Percentiles rank a stretch among this genome's conserved stretches.
phyloP scores from a whole-genome alignment of 2,888 invertebrate species.

The Melinaea menophilus region DNA sequence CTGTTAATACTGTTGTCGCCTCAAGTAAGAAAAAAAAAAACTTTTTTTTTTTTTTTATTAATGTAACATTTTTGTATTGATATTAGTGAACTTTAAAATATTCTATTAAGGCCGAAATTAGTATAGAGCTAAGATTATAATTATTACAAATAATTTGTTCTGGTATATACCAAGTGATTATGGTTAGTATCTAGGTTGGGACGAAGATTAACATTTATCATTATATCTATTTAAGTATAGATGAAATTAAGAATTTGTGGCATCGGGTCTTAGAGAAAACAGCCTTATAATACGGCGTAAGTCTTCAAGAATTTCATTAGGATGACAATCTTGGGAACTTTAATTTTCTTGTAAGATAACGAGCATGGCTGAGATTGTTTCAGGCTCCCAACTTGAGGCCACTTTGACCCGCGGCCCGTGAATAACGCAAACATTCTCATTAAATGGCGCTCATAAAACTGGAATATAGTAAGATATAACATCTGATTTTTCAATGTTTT shows the following conservation, averaged over 20 bases:
- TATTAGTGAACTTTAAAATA: neutral
- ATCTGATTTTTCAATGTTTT: neutral
- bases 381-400: slow-evolving; percentile 57
- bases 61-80: too few species aligned
- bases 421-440: slow-evolving; percentile 65
- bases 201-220: slow-evolving; percentile 21
- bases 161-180: neutral
- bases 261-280: slow-evolving; percentile 21
- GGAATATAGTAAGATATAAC: slow-evolving; percentile 44
- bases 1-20: too few species aligned
- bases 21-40: too few species aligned
- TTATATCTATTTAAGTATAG: slow-evolving; percentile 30
- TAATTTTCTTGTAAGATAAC: slow-evolving; percentile 67
- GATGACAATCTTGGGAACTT: slow-evolving; percentile 68
- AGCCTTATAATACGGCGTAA: slow-evolving; percentile 36
- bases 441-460: slow-evolving; percentile 59
- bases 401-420: slow-evolving; percentile 70
- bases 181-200: slow-evolving; percentile 3
- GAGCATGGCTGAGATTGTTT: slow-evolving; percentile 66
- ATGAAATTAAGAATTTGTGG: slow-evolving; percentile 29
- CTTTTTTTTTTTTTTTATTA: too few species aligned
- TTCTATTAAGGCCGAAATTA: neutral
- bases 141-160: neutral
- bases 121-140: neutral
- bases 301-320: slow-evolving; percentile 67